Percentiles rank a stretch among this genome's conserved stretches.
These are phyloP conservation scores for Cygnus atratus DNA, from an alignment of 2,113 vertebrate species.

Conservation along the genomic window DNA sequence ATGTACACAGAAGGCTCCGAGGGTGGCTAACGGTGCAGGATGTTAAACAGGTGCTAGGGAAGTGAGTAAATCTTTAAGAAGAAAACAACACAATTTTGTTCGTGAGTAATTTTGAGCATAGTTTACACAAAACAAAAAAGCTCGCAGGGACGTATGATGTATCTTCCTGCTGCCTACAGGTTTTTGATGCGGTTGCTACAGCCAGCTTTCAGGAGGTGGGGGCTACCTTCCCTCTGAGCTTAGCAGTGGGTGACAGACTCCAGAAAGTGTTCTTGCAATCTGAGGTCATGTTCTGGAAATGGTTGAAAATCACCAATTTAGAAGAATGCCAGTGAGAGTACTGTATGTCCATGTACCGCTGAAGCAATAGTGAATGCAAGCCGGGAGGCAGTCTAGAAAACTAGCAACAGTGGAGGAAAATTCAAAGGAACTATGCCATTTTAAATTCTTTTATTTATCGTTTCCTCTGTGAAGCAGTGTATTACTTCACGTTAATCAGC, in stretches of 20 bases:
- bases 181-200: not conserved
- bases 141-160: accelerated
- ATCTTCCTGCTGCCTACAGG: not conserved
- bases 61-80: not conserved
- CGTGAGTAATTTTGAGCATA: not conserved
- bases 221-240: not conserved
- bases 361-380: not conserved
- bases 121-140: not conserved
- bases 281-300: not conserved
- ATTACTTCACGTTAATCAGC: not conserved
- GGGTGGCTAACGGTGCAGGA: not conserved
- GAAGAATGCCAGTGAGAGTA: not conserved
- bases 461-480: not conserved
- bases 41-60: not conserved
- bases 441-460: not conserved
- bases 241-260: not conserved
- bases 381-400: not conserved
- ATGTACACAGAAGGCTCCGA: not conserved
- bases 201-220: not conserved
- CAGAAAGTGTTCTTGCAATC: not conserved
- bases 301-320: not conserved
- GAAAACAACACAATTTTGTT: not conserved
- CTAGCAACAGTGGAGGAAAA: not conserved
- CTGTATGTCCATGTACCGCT: not conserved
- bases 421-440: not conserved